A percentile compares a stretch with the other conserved stretches of the same genome.
Conservation (phyloP, 2,888 invertebrate species). For the Xanthorhoe designata region DNA sequence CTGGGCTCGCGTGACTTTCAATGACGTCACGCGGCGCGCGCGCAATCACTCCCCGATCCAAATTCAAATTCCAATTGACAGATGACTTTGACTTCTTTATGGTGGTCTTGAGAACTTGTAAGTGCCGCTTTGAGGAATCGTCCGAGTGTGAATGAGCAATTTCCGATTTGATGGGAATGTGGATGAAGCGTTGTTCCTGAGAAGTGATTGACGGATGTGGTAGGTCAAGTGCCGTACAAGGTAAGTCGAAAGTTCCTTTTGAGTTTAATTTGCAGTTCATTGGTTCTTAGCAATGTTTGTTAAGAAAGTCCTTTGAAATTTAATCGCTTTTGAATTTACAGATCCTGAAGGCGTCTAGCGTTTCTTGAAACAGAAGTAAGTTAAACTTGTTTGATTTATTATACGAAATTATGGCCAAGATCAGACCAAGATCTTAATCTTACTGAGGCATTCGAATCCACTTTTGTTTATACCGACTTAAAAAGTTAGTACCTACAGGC, state of each 20-base stretch:
- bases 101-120: conserved; percentile 62
- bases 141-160: conserved; percentile 80
- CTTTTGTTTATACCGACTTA: neutral
- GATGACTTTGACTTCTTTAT: conserved; percentile 67
- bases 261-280: conserved; percentile 27
- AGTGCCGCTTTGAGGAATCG: conserved; percentile 63
- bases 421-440: neutral
- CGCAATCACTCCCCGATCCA: conserved; percentile 57
- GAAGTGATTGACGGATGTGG: conserved; percentile 53
- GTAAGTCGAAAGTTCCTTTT: conserved; percentile 18
- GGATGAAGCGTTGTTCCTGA: conserved; percentile 41
- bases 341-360: conserved; percentile 5
- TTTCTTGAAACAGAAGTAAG: neutral
- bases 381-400: neutral
- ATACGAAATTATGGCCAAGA: neutral
- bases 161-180: conserved; percentile 71
- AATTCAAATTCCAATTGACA: conserved; percentile 71
- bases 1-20: conserved; percentile 63
- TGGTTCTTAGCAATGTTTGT: conserved; percentile 22
- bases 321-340: conserved; percentile 11
- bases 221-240: conserved; percentile 41
- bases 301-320: conserved; percentile 10
- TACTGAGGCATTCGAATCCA: neutral
- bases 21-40: conserved; percentile 68
- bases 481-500: neutral